Evolutionary conservation across 2,888 invertebrate genomes (phyloP), one percentile per base, ranked within the genome.

Genomic region (Stenolophus ochropezus): DNA sequence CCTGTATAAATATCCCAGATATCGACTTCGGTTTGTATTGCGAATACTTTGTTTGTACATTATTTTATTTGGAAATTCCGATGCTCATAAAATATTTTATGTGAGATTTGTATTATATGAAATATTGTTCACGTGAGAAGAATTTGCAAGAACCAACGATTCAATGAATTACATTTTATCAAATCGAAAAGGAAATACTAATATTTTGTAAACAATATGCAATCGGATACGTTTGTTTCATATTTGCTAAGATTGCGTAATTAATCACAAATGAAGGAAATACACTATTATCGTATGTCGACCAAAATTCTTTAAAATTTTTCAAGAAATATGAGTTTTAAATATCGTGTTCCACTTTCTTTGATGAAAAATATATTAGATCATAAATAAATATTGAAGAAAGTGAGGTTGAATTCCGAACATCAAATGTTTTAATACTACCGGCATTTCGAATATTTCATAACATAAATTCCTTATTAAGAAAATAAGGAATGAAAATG

Each of bases 41-140:
- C 5, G 27, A 16, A 65, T 65, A 33, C 27, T 65, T 65, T 65
- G 65, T 65, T 65, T 65, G 65, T 5, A 8, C 25, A 27, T 65
- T 65, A 33, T 65, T 65, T 65, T 25, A 65, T 65, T 25, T 11
- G 8, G 14, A 27, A 65, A 27, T 23, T 23, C 33, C 65, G 14
- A 27, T 16, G 65, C 25, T 65, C 65, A 65, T 65, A 65, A 65
- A 65, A 65, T 65, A 65, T 65, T 33, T 33, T 33, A 14, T 56
- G 14, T n/a, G 18, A 56, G 56, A 56, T 56, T 56, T 56, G 56
- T 56, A 56, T 27, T 65, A 65, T n/a, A 65, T 56, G 65, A 65
- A 27, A 25, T 65, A 65, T 65, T 23, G 33, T n/a, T 27, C 65
- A 33, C 65, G 65, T 33, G 65, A 56, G 20, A 20, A 21, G 56